These are phyloP conservation scores for Linepithema humile DNA, from an alignment of 1,140 invertebrate genomes.

Conservation along the genomic window DNA sequence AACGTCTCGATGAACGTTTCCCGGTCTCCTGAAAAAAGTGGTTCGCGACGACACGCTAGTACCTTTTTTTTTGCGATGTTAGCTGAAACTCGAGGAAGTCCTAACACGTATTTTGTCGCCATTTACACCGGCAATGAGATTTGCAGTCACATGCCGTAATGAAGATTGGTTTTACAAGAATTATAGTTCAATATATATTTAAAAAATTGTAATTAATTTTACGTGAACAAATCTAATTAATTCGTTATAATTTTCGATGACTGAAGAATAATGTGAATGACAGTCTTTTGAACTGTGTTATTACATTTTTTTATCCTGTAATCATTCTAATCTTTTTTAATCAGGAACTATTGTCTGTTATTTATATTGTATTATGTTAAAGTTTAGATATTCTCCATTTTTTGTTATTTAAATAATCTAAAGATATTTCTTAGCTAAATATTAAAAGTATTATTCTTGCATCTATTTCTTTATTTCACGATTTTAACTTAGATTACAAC, in stretches of 20 bases:
- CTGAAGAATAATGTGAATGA: neutral
- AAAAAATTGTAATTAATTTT: neutral
- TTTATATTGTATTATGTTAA: neutral
- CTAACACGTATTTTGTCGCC: constrained; percentile 29
- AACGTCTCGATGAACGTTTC: constrained; percentile 61
- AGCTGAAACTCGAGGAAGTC: constrained; percentile 46
- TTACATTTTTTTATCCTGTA: neutral
- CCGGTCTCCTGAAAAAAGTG: constrained; percentile 46
- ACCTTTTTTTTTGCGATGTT: constrained; percentile 26
- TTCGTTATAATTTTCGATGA: neutral
- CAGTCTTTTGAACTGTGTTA: neutral
- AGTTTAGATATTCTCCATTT: neutral
- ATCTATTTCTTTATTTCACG: neutral
- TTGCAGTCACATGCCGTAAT: neutral
- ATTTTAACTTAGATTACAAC: neutral
- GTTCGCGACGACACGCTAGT: constrained; percentile 31
- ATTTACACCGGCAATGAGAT: constrained; percentile 41
- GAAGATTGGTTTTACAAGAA: neutral
- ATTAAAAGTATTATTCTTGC: neutral
- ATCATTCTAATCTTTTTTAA: neutral
- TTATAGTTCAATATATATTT: neutral
- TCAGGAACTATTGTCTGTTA: neutral
- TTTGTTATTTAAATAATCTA: neutral
- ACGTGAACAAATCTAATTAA: neutral
- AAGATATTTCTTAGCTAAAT: neutral